Base-by-base conservation (phyloP, 2,888 invertebrate species). In the Hartigia nigra region DNA sequence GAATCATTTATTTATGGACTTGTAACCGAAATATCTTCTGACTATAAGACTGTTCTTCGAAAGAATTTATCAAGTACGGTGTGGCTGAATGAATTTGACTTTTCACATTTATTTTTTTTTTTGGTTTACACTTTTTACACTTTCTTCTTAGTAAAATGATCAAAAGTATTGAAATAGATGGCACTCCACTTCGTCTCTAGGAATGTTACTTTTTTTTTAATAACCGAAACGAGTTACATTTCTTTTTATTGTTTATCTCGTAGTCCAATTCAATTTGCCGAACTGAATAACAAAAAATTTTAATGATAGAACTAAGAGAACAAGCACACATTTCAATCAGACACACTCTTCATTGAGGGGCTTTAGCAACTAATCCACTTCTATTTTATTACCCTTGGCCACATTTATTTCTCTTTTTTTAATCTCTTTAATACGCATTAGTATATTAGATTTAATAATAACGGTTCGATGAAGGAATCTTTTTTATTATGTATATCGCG, bases 301-400 rank as follows among this genome's bases (percentile, higher is more conserved):
- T 14, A 69, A 31, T 79, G 81, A 80, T 82, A 79, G 80, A 79
- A 79, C 83, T 81, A 83, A 79, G 81, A 74, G 76, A 78, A 78
- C 81, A 81, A 81, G 81, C 80, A 77, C 81, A 79, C 82, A 78
- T 81, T 82, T 79, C 79, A 86, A 85, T 84, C 81, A 81, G 82
- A 85, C 77, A 69, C 55, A 23, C 55, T 55, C 23, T 55, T 23
- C 55, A 55, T 23, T 23, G 23, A 23, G 55, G 55, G 55, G 23
- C 14, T 23, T 9, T 55, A 55, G n/a, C 9, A 55, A 55, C 23
- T 23, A 55, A 55, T 77, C 55, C 77, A 77, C 75, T 81, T 80
- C 55, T 55, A 32, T 69, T 76, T 74, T 76, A 75, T 75, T 74
- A 35, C 75, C 32, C 34, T 72, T 31, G 1, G 23, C 78, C 31